Evolutionary conservation across 92 coral and sea anemone genomes (phyloP).

Genomic region (Blastomussa wellsi): DNA sequence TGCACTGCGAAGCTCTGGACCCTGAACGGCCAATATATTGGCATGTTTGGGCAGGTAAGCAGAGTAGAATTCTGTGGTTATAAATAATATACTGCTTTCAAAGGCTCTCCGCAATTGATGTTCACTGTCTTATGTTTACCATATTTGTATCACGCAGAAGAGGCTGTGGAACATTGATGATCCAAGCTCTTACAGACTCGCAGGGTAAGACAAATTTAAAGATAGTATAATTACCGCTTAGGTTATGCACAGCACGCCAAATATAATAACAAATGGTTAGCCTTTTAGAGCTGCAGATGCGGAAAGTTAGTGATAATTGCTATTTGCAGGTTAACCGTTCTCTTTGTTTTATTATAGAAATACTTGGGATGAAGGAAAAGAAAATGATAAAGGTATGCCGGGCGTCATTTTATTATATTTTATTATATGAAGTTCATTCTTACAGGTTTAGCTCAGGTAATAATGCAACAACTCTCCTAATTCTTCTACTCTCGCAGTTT

Average conservation of each 20-base stretch:
- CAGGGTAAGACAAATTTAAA: conserved; percentile 55
- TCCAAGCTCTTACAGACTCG: conserved; percentile 58
- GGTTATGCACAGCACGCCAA: no score
- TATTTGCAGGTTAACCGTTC: not conserved
- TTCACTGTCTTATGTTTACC: not conserved
- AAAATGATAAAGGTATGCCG: conserved; percentile 7
- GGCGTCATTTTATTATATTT: not conserved
- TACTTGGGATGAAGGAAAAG: conserved; percentile 25
- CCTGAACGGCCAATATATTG: conserved; percentile 69
- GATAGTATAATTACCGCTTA: not conserved
- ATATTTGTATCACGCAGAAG: conserved; percentile 43
- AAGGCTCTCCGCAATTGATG: not conserved
- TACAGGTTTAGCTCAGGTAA: no score
- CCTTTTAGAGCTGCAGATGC: not conserved
- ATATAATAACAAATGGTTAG: no score
- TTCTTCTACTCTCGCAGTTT: no score
- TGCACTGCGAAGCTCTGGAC: conserved; percentile 94
- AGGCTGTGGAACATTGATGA: conserved; percentile 72
- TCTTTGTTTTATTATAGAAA: conserved; percentile 10
- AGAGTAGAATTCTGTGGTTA: not conserved
- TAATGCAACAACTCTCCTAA: no score
- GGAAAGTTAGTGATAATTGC: not conserved
- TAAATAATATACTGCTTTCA: not conserved
- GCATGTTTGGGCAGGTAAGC: conserved; percentile 96
- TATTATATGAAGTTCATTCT: no score